Percentiles rank a stretch among this genome's conserved stretches.
phyloP scores from a whole-genome alignment of 35 echinoderm and acorn worm genomes.

The Ptychodera flava region DNA sequence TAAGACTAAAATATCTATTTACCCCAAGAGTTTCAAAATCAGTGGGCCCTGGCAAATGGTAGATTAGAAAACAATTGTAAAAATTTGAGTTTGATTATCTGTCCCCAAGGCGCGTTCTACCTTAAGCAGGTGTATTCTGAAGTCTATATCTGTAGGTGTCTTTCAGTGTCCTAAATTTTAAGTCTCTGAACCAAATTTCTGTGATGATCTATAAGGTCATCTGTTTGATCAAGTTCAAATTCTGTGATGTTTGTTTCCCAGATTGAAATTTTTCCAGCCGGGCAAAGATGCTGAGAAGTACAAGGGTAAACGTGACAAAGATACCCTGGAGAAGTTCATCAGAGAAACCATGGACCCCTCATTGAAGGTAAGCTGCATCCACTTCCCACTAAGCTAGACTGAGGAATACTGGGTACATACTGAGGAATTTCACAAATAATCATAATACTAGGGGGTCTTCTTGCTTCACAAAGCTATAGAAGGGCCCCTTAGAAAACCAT shows the following conservation, averaged over 20 bases:
- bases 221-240: too few species aligned
- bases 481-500: neutral
- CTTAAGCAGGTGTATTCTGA: too few species aligned
- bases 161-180: too few species aligned
- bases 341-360: conserved; percentile 9
- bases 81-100: too few species aligned
- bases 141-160: too few species aligned
- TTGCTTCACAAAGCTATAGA: neutral
- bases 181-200: too few species aligned
- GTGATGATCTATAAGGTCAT: too few species aligned
- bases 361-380: neutral
- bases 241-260: neutral
- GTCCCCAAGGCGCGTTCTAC: too few species aligned
- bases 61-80: too few species aligned
- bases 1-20: too few species aligned
- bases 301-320: conserved; percentile 55
- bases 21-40: too few species aligned
- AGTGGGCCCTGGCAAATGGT: too few species aligned
- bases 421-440: neutral
- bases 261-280: conserved; percentile 49
- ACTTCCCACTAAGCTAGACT: neutral
- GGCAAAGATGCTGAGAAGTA: conserved; percentile 25
- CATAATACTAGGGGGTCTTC: neutral
- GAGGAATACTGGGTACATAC: neutral
- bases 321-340: conserved; percentile 35